Evolutionary conservation across 2,113 vertebrate species (phyloP).

Genomic region (Onychostoma macrolepis): DNA sequence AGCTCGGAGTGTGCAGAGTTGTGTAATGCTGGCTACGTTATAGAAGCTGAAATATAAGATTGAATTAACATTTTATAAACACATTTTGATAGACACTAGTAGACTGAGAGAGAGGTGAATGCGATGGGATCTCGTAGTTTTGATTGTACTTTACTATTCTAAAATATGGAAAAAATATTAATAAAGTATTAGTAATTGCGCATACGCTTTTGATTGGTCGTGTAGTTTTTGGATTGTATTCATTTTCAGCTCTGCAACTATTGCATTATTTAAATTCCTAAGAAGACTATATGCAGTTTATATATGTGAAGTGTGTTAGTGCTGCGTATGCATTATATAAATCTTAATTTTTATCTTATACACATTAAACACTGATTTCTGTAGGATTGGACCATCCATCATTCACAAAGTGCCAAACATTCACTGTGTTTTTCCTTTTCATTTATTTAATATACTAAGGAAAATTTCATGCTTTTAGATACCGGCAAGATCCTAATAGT

Average conservation of each 20-base stretch:
- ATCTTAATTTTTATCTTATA: neutral
- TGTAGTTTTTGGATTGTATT: neutral
- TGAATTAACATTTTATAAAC: neutral
- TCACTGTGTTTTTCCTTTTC: neutral
- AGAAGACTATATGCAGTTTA: neutral
- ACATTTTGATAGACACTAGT: neutral
- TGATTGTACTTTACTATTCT: neutral
- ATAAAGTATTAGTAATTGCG: neutral
- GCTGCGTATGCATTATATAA: neutral
- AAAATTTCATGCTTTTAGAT: neutral
- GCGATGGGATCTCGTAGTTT: neutral
- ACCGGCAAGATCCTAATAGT: neutral
- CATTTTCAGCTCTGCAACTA: neutral
- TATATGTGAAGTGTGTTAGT: neutral
- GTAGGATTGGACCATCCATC: neutral
- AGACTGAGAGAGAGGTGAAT: neutral
- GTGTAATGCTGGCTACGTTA: neutral
- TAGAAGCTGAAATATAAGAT: neutral
- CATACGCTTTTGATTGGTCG: neutral
- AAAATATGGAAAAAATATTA: neutral
- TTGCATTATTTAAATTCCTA: neutral
- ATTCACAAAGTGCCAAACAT: neutral
- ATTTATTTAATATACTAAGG: neutral
- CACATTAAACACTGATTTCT: neutral
- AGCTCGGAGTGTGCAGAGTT: neutral